Conservation (phyloP, 2,888 invertebrate species). For the Ophioninae sp. region DNA sequence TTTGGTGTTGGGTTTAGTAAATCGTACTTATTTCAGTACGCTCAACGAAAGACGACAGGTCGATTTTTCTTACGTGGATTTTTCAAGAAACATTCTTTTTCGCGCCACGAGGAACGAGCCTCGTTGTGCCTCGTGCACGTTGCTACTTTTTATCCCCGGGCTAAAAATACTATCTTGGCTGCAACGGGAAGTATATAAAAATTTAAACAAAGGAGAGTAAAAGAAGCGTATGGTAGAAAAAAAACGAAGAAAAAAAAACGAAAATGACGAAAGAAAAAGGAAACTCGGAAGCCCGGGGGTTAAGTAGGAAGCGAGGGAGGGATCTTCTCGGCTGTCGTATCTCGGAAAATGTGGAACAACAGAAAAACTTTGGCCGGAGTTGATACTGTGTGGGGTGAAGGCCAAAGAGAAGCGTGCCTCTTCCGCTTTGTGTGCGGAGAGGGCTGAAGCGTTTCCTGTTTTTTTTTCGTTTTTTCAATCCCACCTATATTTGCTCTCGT, state of each 20-base stretch:
- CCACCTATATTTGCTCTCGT: conserved; percentile 38
- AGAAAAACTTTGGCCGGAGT: conserved; percentile 54
- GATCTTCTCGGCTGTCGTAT: conserved; percentile 55
- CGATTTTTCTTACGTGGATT: too few species aligned
- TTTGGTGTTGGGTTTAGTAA: not conserved
- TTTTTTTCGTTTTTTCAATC: conserved; percentile 32
- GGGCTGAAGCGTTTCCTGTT: conserved; percentile 19
- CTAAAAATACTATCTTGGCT: conserved; percentile 27
- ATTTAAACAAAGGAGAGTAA: conserved; percentile 48
- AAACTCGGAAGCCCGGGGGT: conserved; percentile 43
- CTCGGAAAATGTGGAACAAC: conserved; percentile 54
- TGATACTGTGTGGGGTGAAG: conserved; percentile 32
- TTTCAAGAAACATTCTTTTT: conserved; percentile 23
- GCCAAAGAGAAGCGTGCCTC: not conserved
- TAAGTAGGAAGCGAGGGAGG: conserved; percentile 47
- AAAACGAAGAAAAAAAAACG: conserved; percentile 32
- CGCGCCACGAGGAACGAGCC: not conserved
- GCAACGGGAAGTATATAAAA: conserved; percentile 49
- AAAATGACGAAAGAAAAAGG: conserved; percentile 27
- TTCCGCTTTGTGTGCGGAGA: conserved; percentile 25
- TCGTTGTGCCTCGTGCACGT: conserved; percentile 4
- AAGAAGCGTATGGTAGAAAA: conserved; percentile 25
- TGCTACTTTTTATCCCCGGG: conserved; percentile 11
- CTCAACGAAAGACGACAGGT: too few species aligned
- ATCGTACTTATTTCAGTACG: not conserved